These are phyloP conservation scores for Sicus ferrugineus DNA, from an alignment of 2,888 invertebrate species.

Conservation along the genomic window DNA sequence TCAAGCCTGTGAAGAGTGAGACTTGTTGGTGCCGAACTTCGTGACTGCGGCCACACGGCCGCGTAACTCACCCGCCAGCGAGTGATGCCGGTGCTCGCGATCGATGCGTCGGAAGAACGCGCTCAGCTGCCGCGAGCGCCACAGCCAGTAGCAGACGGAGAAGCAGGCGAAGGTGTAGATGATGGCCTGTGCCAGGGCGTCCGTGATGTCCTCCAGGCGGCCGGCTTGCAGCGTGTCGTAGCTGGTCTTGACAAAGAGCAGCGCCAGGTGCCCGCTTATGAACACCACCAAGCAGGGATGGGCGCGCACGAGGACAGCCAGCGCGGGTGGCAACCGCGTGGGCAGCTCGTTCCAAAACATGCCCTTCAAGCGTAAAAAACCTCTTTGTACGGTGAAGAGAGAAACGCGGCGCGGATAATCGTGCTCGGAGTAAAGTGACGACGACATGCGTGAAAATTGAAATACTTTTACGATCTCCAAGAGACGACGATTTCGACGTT, in stretches of 20 bases:
- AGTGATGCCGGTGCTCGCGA: slow-evolving; percentile 53
- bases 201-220: slow-evolving; percentile 52
- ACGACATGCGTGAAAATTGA: neutral
- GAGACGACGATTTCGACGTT: neutral
- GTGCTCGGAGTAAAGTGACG: slow-evolving; percentile 41
- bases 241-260: slow-evolving; percentile 51
- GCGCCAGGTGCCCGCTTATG: slow-evolving; percentile 46
- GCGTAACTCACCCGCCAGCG: slow-evolving; percentile 49
- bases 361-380: slow-evolving; percentile 46
- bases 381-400: slow-evolving; percentile 47
- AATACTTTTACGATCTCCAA: neutral
- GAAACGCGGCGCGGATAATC: slow-evolving; percentile 43
- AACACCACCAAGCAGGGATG: slow-evolving; percentile 47
- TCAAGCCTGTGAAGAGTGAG: too few species aligned
- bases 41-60: neutral
- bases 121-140: slow-evolving; percentile 40
- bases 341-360: slow-evolving; percentile 45
- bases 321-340: slow-evolving; percentile 37
- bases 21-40: too few species aligned
- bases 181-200: slow-evolving; percentile 53
- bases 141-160: slow-evolving; percentile 52
- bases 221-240: slow-evolving; percentile 48
- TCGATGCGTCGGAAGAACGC: slow-evolving; percentile 48
- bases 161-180: slow-evolving; percentile 55
- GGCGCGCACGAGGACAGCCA: slow-evolving; percentile 24